Evolutionary conservation across 2,888 invertebrate genomes (phyloP), one percentile per base, ranked within the genome.

Genomic region (Xiphydria camelus): DNA sequence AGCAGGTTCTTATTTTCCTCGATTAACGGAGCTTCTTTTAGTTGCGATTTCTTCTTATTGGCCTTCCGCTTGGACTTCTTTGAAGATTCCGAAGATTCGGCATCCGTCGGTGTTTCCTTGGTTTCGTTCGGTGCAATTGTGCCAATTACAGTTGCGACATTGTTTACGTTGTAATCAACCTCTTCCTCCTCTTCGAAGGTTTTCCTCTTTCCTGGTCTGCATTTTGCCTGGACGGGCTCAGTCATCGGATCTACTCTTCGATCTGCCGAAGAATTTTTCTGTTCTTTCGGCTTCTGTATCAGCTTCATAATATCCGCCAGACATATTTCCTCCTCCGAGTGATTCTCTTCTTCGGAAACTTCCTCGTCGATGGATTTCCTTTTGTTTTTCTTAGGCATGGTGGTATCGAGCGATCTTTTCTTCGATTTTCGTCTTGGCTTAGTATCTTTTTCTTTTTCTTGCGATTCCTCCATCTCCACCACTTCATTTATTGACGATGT

Each of bases 261-360:
- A 17, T 23, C 20, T 10, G 39, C 29, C 23, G 7, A 33, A 9
- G 2, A 3, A 15, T 7, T 44, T 21, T 18, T 46, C 21, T 36
- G 22, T 26, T 48, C 34, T 32, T 51, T 57, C 36, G 63, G 22
- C 10, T 49, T 56, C 6, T 68, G 59, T 14, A 68, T 67, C 18
- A 70, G 47, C 38, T 64, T 64, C 63, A 68, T 62, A 6, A 70
- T 68, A 41, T 71, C 68, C 0, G 61, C 61, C 1, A 70, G 44
- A 19, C 57, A 57, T n/a, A 61, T 39, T 33, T 68, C 65, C 52
- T 44, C 20, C 2, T 68, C 61, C 1, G 49, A 39, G 1, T 55
- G 39, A 4, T 33, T 14, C 21, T 46, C 45, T 4, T 61, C 54
- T 10, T 68, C 62, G 1, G 37, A 12, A 4, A 38, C 31, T 3